A percentile compares a stretch with the other conserved stretches of the same genome.
Conservation (phyloP, 1,140 invertebrate species). For the Zaprionus vittiger region DNA sequence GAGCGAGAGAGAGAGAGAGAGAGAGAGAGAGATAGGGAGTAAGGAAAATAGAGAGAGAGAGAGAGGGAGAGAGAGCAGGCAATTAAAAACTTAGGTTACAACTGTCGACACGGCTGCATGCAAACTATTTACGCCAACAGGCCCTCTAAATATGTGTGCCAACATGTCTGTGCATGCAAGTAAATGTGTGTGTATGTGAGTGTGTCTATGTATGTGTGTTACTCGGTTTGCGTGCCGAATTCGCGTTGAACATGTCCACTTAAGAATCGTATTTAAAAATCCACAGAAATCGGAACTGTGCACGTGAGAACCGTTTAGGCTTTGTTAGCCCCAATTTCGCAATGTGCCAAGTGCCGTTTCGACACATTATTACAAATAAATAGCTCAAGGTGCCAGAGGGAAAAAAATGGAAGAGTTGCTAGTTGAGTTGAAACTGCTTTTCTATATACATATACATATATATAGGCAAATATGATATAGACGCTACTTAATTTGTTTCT, state of each 20-base stretch:
- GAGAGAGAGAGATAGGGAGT: slow-evolving; percentile 13
- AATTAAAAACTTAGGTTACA: slow-evolving; percentile 76
- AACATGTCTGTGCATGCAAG: slow-evolving; percentile 17
- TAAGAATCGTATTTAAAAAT: slow-evolving; percentile 51
- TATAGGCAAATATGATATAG: not conserved
- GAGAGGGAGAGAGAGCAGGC: slow-evolving; percentile 40
- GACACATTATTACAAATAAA: slow-evolving; percentile 20
- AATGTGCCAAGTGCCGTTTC: slow-evolving; percentile 21
- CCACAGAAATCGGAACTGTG: slow-evolving; percentile 38
- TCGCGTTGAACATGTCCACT: slow-evolving; percentile 55
- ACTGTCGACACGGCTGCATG: slow-evolving; percentile 70
- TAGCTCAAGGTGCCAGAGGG: not conserved
- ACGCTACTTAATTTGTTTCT: too few species aligned
- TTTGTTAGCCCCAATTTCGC: slow-evolving; percentile 33
- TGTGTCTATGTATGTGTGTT: slow-evolving; percentile 3
- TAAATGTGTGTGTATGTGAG: not conserved
- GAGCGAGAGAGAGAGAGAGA: slow-evolving; percentile 23
- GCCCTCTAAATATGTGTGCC: slow-evolving; percentile 5
- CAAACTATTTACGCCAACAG: slow-evolving; percentile 61
- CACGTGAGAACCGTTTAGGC: slow-evolving; percentile 49
- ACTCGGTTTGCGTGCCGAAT: slow-evolving; percentile 45
- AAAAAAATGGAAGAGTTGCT: too few species aligned
- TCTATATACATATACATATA: not conserved
- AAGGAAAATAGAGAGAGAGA: slow-evolving; percentile 6
- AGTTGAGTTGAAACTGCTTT: not conserved